Evolutionary conservation across 1,140 invertebrate species (phyloP).

Genomic region (Zaprionus nigranus): DNA sequence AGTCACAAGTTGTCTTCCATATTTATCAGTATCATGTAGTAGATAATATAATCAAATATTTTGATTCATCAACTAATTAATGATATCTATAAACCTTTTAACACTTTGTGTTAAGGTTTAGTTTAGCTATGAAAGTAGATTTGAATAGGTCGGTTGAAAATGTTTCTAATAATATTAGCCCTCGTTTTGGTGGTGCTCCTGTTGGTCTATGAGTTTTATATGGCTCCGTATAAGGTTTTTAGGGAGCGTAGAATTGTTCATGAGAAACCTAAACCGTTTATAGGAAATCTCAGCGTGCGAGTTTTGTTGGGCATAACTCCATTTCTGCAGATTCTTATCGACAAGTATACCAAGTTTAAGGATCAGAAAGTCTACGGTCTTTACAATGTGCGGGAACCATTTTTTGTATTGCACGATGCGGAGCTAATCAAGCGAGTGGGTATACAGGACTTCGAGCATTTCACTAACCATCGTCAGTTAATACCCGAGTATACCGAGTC

Average conservation of each 20-base stretch:
- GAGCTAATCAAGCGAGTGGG: slow-evolving; percentile 87
- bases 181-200: slow-evolving; percentile 22
- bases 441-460: slow-evolving; percentile 88
- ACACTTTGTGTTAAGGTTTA: neutral
- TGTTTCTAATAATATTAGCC: slow-evolving; percentile 19
- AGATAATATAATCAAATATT: neutral
- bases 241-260: slow-evolving; percentile 47
- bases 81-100: neutral
- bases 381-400: slow-evolving; percentile 64
- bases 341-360: slow-evolving; percentile 30
- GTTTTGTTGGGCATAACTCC: slow-evolving; percentile 33
- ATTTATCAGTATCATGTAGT: neutral
- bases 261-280: slow-evolving; percentile 45
- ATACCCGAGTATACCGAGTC: slow-evolving; percentile 55
- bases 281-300: slow-evolving; percentile 50
- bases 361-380: slow-evolving; percentile 54
- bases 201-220: slow-evolving; percentile 56
- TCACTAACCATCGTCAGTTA: slow-evolving; percentile 85
- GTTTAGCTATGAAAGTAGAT: slow-evolving; percentile 11
- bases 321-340: slow-evolving; percentile 43
- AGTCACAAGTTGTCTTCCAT: neutral
- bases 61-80: neutral
- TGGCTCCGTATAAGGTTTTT: slow-evolving; percentile 38
- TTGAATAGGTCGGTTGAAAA: slow-evolving; percentile 17
- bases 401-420: slow-evolving; percentile 85